Percentiles rank a stretch among this genome's conserved stretches.
Conservation (phyloP, 2,113 vertebrate species). For the Bombycilla garrulus region DNA sequence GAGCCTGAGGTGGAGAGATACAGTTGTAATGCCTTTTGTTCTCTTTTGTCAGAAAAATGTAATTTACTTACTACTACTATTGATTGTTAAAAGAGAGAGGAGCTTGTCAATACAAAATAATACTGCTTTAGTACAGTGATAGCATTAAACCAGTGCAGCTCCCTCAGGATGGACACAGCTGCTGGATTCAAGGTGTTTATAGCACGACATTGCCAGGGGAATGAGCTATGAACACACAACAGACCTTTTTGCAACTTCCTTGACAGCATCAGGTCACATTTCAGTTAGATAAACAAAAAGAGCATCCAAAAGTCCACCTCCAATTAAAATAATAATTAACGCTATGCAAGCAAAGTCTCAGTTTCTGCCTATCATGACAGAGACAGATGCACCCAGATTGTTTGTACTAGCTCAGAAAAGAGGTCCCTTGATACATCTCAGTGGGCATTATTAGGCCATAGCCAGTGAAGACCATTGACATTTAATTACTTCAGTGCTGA, state of each 20-base stretch:
- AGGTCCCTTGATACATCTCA: not conserved
- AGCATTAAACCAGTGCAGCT: not conserved
- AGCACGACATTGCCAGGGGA: not conserved
- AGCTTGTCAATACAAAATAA: not conserved
- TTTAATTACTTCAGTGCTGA: not conserved
- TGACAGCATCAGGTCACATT: not conserved
- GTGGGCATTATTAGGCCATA: not conserved
- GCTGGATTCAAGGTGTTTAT: not conserved
- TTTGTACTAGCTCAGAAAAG: not conserved
- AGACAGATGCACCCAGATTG: not conserved
- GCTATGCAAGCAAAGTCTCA: fast-evolving
- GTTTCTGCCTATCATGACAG: not conserved
- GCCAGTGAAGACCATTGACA: not conserved
- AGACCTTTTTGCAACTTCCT: not conserved
- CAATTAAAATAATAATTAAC: not conserved
- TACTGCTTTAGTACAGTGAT: not conserved
- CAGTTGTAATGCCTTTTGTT: not conserved
- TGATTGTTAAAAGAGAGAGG: not conserved
- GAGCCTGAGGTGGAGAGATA: not conserved
- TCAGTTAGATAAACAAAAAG: not conserved
- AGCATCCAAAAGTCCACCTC: not conserved
- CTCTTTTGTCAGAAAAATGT: not conserved
- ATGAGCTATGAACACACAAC: not conserved
- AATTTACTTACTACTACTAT: not conserved
- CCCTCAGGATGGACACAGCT: not conserved